Evolutionary conservation across 2,888 invertebrate species (phyloP).

Genomic region (Epinotia bilunana): DNA sequence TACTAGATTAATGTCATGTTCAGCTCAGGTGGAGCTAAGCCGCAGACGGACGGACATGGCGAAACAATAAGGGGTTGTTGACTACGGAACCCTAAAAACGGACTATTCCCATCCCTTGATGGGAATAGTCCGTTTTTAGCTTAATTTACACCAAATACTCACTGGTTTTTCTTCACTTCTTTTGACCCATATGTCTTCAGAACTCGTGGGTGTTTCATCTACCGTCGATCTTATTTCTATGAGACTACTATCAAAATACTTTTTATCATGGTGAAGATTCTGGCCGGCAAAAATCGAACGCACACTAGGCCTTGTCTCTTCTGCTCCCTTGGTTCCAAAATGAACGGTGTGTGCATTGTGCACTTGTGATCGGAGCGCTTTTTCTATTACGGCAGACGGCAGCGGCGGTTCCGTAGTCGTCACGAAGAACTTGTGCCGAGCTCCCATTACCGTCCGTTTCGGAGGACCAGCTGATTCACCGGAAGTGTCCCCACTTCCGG

Average conservation of each 20-base stretch:
- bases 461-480: slow-evolving; percentile 67
- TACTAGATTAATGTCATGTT: too few relatives aligned
- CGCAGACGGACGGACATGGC: too few relatives aligned
- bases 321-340: slow-evolving; percentile 85
- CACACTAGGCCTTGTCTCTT: slow-evolving; percentile 84
- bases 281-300: slow-evolving; percentile 85
- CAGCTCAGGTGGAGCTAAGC: too few relatives aligned
- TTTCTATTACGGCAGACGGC: slow-evolving; percentile 73
- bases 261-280: slow-evolving; percentile 88
- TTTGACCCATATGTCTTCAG: slow-evolving; percentile 89
- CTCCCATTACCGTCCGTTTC: slow-evolving; percentile 74
- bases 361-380: slow-evolving; percentile 77
- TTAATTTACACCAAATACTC: slow-evolving; percentile 59
- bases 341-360: slow-evolving; percentile 88
- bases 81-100: background rate
- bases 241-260: slow-evolving; percentile 92
- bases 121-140: too few relatives aligned
- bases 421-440: slow-evolving; percentile 75
- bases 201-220: slow-evolving; percentile 86
- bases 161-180: slow-evolving; percentile 85
- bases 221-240: slow-evolving; percentile 91
- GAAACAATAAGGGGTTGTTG: too few relatives aligned
- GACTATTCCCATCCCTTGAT: background rate
- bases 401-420: slow-evolving; percentile 67
- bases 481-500: background rate